These are phyloP conservation scores for Zootoca vivipara DNA, from an alignment of 2,113 vertebrate genomes.

Conservation along the genomic window DNA sequence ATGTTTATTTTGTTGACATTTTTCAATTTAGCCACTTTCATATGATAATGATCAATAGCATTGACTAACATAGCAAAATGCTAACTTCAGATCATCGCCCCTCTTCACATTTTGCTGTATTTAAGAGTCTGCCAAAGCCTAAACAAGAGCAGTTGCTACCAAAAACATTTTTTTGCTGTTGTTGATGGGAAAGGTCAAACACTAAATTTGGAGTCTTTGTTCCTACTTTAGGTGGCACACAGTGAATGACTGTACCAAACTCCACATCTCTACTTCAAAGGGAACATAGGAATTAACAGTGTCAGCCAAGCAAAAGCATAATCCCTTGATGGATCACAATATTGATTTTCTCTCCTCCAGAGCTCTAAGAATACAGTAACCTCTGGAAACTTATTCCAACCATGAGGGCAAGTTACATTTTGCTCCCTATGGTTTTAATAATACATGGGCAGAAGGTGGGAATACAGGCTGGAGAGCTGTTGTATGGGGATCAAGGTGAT, in stretches of 20 bases:
- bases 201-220: slow-evolving; percentile 21
- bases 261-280: slow-evolving; percentile 25
- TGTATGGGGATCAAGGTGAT: slow-evolving; percentile 3
- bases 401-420: not conserved
- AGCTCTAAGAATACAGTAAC: not conserved
- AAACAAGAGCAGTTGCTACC: slow-evolving; percentile 13
- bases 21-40: not conserved
- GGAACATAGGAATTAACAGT: not conserved
- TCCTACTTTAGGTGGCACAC: not conserved
- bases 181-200: slow-evolving; percentile 35
- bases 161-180: slow-evolving; percentile 22
- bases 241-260: slow-evolving; percentile 9
- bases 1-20: not conserved
- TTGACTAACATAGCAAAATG: not conserved
- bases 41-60: not conserved
- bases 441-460: not conserved
- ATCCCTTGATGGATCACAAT: not conserved
- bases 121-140: not conserved
- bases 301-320: accelerated
- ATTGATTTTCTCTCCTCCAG: not conserved
- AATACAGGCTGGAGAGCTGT: slow-evolving; percentile 8
- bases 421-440: not conserved
- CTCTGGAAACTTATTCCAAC: not conserved
- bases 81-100: slow-evolving; percentile 23
- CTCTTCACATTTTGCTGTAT: slow-evolving; percentile 3